These are phyloP conservation scores for Nothura maculosa DNA, from an alignment of 2,797 vertebrate genomes.

Conservation along the genomic window DNA sequence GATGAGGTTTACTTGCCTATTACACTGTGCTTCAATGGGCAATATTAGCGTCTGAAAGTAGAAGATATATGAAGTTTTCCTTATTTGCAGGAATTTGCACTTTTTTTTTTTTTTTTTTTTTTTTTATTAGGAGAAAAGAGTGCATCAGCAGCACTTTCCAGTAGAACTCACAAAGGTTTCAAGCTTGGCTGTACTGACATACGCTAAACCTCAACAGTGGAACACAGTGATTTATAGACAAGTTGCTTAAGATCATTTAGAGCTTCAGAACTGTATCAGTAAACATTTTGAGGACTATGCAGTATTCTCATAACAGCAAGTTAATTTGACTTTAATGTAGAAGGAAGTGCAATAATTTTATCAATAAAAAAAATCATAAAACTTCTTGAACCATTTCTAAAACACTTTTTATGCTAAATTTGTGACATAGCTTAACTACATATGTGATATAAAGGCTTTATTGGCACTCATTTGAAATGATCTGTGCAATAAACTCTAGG, in stretches of 20 bases:
- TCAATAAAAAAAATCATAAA: conserved; percentile 62
- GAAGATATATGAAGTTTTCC: neutral
- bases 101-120: neutral
- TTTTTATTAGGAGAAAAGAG: neutral
- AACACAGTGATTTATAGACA: conserved; percentile 33
- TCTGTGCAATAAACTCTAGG: conserved; percentile 16
- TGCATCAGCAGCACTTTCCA: neutral
- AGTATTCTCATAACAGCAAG: conserved; percentile 26
- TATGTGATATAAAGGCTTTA: conserved; percentile 23
- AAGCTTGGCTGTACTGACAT: neutral
- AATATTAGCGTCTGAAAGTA: neutral
- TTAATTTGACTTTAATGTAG: conserved; percentile 52
- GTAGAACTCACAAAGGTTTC: neutral
- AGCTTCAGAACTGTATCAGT: conserved; percentile 22
- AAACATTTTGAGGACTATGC: conserved; percentile 2
- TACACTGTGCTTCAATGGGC: neutral
- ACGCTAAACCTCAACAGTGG: neutral
- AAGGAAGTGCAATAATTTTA: conserved; percentile 26
- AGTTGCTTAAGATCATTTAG: conserved; percentile 24
- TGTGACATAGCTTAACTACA: neutral
- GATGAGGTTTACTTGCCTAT: neutral
- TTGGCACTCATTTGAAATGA: neutral
- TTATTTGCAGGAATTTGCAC: neutral
- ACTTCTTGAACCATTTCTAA: conserved; percentile 29
- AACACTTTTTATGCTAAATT: conserved; percentile 18